phyloP scores from a whole-genome alignment of 2,888 invertebrate genomes.

The Scaptomyza parva region DNA sequence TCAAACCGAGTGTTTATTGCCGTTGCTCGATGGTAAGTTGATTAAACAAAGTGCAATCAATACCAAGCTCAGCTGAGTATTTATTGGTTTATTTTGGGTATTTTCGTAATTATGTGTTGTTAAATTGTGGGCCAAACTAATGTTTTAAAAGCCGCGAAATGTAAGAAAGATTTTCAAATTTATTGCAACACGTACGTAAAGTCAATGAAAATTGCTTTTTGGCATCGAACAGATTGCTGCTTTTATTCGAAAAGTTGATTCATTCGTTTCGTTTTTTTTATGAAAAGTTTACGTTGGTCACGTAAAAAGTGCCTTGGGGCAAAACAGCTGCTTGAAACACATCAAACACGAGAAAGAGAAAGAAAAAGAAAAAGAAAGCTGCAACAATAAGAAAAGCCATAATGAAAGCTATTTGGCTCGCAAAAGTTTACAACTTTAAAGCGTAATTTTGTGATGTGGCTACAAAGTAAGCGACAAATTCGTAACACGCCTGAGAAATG shows the following conservation, averaged over 20 bases:
- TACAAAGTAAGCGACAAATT: constrained; percentile 57
- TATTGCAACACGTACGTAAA: constrained; percentile 51
- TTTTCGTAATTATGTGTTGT: constrained; percentile 35
- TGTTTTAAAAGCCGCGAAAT: constrained; percentile 40
- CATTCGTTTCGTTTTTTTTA: constrained; percentile 57
- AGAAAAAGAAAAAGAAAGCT: too few species aligned
- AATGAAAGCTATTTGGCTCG: constrained; percentile 65
- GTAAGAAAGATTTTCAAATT: constrained; percentile 22
- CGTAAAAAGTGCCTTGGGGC: constrained; percentile 52
- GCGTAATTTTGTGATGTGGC: constrained; percentile 57
- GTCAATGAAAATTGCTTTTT: constrained; percentile 41
- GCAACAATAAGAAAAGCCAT: constrained; percentile 51
- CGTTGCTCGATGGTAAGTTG: constrained; percentile 9
- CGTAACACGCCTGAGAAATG: neutral
- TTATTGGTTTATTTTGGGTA: constrained; percentile 21
- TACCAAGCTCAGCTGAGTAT: constrained; percentile 28
- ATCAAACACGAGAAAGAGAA: constrained; percentile 49
- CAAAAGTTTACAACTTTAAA: constrained; percentile 70
- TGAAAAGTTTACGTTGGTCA: constrained; percentile 69
- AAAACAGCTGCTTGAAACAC: constrained; percentile 63
- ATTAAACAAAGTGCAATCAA: constrained; percentile 39
- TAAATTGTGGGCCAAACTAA: constrained; percentile 47
- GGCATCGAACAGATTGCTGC: constrained; percentile 53
- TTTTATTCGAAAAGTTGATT: constrained; percentile 76
- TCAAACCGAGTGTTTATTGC: neutral